Percentiles rank a stretch among this genome's conserved stretches.
These are phyloP conservation scores for Dryobota labecula DNA, from an alignment of 2,888 invertebrate genomes.

Conservation along the genomic window DNA sequence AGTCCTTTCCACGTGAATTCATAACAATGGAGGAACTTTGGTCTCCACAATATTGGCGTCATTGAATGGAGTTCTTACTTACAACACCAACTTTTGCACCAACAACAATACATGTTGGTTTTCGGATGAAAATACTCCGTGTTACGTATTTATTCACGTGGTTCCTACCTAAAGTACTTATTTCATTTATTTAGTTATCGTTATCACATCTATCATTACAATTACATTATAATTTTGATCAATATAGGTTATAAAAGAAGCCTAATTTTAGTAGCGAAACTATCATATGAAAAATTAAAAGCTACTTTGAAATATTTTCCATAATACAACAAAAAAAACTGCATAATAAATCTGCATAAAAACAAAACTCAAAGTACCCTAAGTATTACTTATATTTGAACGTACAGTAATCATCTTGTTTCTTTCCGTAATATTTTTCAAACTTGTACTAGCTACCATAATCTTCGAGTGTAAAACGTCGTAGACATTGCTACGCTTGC, in stretches of 20 bases:
- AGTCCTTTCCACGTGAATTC: slow-evolving; percentile 49
- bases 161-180: background rate
- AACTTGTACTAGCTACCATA: background rate
- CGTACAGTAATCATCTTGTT: background rate
- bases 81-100: slow-evolving; percentile 37
- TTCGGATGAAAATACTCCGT: background rate
- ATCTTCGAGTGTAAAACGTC: slow-evolving; percentile 12
- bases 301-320: background rate
- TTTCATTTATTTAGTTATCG: background rate
- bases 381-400: background rate
- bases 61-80: slow-evolving; percentile 48
- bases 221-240: background rate
- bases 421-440: background rate
- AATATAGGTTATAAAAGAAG: no score
- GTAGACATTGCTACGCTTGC: slow-evolving; percentile 43
- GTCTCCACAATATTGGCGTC: slow-evolving; percentile 47
- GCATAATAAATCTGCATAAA: background rate
- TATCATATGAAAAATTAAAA: background rate
- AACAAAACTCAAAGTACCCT: background rate
- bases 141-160: slow-evolving; percentile 4
- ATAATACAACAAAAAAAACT: background rate
- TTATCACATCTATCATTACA: no score
- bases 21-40: slow-evolving; percentile 49
- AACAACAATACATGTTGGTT: slow-evolving; percentile 29
- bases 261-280: background rate